phyloP scores from a whole-genome alignment of 1,140 invertebrate species.

The Drosophila prosaltans region DNA sequence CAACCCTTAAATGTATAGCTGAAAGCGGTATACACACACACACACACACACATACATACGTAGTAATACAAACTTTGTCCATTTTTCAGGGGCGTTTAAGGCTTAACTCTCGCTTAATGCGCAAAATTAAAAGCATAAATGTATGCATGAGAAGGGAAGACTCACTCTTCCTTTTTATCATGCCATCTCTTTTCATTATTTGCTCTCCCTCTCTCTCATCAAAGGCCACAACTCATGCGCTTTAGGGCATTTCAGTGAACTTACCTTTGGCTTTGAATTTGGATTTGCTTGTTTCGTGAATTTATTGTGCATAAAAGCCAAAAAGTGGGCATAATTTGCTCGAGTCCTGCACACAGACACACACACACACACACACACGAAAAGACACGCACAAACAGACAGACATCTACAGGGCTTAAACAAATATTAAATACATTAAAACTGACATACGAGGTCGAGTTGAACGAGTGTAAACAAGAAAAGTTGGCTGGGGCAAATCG shows the following conservation, averaged over 20 bases:
- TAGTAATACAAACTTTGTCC: conserved; percentile 25
- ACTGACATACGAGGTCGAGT: conserved; percentile 63
- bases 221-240: conserved; percentile 67
- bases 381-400: not conserved
- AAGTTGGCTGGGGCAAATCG: conserved; percentile 12
- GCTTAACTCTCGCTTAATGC: conserved; percentile 79
- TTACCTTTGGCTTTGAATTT: conserved; percentile 38
- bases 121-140: conserved; percentile 78
- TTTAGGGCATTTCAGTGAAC: conserved; percentile 69
- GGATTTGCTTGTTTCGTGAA: conserved; percentile 46
- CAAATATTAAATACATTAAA: conserved; percentile 80
- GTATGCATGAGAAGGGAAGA: conserved; percentile 42
- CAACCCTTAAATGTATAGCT: conserved; percentile 38
- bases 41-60: conserved; percentile 21
- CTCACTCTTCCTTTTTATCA: conserved; percentile 17
- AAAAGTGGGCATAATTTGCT: conserved; percentile 67
- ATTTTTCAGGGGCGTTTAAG: conserved; percentile 48
- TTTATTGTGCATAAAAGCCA: conserved; percentile 75
- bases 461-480: conserved; percentile 56
- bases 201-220: conserved; percentile 44
- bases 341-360: conserved; percentile 20
- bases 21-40: not conserved
- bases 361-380: not conserved
- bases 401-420: conserved; percentile 44
- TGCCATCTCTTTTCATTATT: not conserved